phyloP scores from a whole-genome alignment of 2,888 invertebrate species.

The Metellina segmentata region DNA sequence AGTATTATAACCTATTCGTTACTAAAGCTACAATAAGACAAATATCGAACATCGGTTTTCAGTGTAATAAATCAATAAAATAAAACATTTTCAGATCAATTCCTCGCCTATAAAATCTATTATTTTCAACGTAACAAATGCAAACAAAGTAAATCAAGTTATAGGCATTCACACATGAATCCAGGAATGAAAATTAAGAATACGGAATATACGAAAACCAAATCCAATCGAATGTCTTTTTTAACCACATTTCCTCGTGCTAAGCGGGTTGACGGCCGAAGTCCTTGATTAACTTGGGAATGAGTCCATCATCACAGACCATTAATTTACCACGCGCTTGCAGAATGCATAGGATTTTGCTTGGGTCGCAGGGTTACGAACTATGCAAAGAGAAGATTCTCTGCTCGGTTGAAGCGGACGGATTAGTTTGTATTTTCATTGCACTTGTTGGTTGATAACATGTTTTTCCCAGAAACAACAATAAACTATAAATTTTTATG shows the following conservation, averaged over 20 bases:
- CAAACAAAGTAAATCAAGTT: neutral
- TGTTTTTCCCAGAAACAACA: neutral
- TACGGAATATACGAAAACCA: neutral
- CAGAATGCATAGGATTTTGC: neutral
- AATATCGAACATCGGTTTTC: no score
- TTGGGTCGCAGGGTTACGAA: neutral
- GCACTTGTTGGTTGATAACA: neutral
- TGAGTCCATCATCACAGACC: slow-evolving; percentile 11
- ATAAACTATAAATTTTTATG: neutral
- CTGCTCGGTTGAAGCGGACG: no score
- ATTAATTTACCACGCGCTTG: slow-evolving; percentile 8
- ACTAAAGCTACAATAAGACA: no score
- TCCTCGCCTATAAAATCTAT: neutral
- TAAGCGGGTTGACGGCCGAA: slow-evolving; percentile 22
- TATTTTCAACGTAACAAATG: neutral
- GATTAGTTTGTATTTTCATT: neutral
- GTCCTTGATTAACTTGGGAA: slow-evolving; percentile 29
- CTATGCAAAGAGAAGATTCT: no score
- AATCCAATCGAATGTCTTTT: slow-evolving; percentile 1
- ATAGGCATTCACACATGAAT: neutral
- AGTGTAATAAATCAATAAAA: no score
- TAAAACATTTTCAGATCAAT: no score
- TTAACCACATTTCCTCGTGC: neutral
- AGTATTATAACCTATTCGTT: no score
- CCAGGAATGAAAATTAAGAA: neutral